phyloP scores from a whole-genome alignment of 2,797 vertebrate species.

The Acrossocheilus wenchowensis region DNA sequence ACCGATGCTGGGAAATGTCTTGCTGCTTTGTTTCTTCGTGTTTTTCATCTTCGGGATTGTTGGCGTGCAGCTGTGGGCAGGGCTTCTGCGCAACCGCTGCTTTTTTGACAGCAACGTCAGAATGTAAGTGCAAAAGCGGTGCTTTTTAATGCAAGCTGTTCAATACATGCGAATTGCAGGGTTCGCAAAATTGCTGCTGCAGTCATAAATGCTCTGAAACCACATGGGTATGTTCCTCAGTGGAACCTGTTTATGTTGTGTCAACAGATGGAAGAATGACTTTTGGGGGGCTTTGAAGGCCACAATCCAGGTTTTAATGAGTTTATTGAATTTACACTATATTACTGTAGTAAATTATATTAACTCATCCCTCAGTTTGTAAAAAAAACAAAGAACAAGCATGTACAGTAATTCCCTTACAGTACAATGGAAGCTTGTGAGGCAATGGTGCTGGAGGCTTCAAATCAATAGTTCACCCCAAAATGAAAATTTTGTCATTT shows the following conservation, averaged over 20 bases:
- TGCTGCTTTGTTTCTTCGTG: conserved; percentile 96
- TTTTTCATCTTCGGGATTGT: conserved; percentile 98
- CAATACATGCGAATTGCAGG: neutral
- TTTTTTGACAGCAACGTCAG: conserved; percentile 89
- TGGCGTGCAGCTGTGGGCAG: conserved; percentile 96
- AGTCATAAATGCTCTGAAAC: neutral
- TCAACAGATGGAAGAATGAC: neutral
- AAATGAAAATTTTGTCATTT: neutral
- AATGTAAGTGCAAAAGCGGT: conserved; percentile 76
- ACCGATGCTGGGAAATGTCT: conserved; percentile 96
- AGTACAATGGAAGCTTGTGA: neutral
- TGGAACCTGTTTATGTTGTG: conserved; percentile 14
- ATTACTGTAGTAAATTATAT: neutral
- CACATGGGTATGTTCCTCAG: neutral
- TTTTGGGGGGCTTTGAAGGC: neutral
- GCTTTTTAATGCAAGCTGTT: neutral
- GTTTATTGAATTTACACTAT: neutral
- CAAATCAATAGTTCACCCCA: neutral
- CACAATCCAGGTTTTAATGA: neutral
- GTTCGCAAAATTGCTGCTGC: neutral
- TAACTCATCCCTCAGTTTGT: neutral
- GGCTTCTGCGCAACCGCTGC: conserved; percentile 92
- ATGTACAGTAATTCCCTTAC: neutral
- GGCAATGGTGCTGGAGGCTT: neutral
- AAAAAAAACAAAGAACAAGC: neutral